Conservation (phyloP, 2,797 vertebrate species). For the Hyperoplus immaculatus region DNA sequence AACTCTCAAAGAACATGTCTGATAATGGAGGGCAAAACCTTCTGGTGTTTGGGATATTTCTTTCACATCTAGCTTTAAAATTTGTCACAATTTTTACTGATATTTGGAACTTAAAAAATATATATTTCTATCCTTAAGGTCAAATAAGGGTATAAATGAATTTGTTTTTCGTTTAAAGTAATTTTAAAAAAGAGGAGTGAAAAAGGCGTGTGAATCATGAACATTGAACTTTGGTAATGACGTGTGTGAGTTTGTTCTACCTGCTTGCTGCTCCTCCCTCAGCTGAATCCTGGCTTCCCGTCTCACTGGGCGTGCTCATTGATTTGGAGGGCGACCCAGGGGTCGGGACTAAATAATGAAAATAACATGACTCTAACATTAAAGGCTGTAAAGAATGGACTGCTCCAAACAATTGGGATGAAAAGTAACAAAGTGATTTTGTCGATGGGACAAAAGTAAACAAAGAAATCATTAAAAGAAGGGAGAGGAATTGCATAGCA, state of each 20-base stretch:
- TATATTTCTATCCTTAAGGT: neutral
- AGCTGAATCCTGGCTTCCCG: conserved; percentile 97
- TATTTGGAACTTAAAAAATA: neutral
- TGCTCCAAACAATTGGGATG: conserved; percentile 77
- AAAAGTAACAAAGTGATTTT: conserved; percentile 60
- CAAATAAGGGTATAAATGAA: neutral
- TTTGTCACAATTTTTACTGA: neutral
- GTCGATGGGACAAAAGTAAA: conserved; percentile 65
- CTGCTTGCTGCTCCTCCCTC: conserved; percentile 93
- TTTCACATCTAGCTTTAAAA: conserved; percentile 1
- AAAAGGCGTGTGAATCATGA: neutral
- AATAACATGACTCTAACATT: conserved; percentile 93
- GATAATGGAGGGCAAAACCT: neutral
- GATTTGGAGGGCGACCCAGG: conserved; percentile 98
- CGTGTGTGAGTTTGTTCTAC: conserved; percentile 78
- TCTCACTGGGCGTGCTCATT: conserved; percentile 98
- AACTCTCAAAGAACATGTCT: conserved; percentile 42
- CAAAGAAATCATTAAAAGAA: conserved; percentile 77
- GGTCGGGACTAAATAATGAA: conserved; percentile 96
- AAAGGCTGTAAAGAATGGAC: conserved; percentile 91
- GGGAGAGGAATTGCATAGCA: conserved; percentile 78
- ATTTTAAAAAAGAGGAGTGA: neutral
- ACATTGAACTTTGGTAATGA: neutral
- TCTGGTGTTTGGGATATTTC: neutral
- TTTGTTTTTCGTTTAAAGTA: too few relatives aligned